Conservation (phyloP, 2,888 invertebrate genomes). For the Rhagonycha fulva region DNA sequence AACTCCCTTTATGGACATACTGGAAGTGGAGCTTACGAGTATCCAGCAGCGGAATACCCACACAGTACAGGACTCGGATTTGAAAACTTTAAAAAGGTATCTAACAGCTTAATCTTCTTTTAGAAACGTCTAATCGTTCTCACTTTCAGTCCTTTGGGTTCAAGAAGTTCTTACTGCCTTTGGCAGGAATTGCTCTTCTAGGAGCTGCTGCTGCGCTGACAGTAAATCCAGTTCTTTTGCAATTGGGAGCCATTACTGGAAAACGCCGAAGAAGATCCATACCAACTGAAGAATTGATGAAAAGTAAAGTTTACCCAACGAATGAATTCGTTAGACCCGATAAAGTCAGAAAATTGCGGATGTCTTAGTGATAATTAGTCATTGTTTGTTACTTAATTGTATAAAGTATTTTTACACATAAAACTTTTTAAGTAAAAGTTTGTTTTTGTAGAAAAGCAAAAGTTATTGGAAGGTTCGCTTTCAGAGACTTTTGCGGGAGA, state of each 20-base stretch:
- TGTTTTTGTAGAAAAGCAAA: not conserved
- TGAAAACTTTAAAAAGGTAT: not conserved
- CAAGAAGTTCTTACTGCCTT: constrained; percentile 67
- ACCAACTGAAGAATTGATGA: not conserved
- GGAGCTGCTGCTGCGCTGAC: constrained; percentile 80
- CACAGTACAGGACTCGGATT: not conserved
- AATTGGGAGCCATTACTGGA: constrained; percentile 75
- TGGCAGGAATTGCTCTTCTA: constrained; percentile 77
- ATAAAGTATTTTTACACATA: not conserved
- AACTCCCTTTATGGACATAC: not conserved
- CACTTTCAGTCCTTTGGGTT: constrained; percentile 62
- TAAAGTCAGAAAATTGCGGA: not conserved
- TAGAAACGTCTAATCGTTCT: not conserved
- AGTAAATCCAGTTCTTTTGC: constrained; percentile 78
- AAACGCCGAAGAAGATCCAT: constrained; percentile 55
- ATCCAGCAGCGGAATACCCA: not conserved
- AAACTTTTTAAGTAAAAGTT: not conserved
- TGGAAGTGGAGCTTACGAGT: not conserved
- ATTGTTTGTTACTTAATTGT: not conserved
- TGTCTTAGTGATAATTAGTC: not conserved
- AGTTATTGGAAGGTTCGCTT: not conserved
- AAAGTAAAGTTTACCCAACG: constrained; percentile 9
- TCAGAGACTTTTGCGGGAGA: not conserved
- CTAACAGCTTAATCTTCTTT: not conserved
- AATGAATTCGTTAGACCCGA: constrained; percentile 12